These are phyloP conservation scores for Axis porcinus DNA, from an alignment of 2,113 vertebrate species.

Conservation along the genomic window DNA sequence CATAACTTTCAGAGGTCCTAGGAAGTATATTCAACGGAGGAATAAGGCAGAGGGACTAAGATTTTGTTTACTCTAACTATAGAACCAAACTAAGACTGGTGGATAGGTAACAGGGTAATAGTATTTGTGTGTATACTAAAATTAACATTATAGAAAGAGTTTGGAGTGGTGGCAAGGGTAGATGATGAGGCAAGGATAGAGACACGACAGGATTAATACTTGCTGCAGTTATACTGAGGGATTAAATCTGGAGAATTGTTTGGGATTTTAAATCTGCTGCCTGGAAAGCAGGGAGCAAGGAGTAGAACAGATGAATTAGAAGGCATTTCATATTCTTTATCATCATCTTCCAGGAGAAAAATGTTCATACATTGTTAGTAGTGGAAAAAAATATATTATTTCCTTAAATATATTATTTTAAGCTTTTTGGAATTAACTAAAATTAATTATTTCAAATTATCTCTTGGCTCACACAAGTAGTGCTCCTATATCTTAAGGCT, in stretches of 20 bases:
- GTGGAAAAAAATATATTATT: neutral
- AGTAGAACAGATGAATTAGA: neutral
- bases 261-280: constrained; percentile 42
- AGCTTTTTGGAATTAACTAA: constrained; percentile 8
- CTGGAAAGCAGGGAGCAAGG: neutral
- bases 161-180: neutral
- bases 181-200: neutral
- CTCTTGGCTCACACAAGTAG: neutral
- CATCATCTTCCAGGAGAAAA: constrained; percentile 9
- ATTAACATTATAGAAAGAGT: neutral
- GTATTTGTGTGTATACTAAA: neutral
- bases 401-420: constrained; percentile 26
- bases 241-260: neutral
- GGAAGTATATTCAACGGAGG: neutral
- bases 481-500: neutral
- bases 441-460: constrained; percentile 24
- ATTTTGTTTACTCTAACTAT: neutral
- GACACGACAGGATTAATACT: neutral
- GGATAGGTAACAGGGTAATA: neutral
- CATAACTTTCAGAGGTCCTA: neutral
- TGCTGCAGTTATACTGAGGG: neutral
- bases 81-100: neutral
- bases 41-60: neutral
- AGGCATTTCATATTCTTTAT: neutral
- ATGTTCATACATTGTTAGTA: constrained; percentile 17